Conservation (phyloP, 2,797 vertebrate species). For the Parambassis ranga region DNA sequence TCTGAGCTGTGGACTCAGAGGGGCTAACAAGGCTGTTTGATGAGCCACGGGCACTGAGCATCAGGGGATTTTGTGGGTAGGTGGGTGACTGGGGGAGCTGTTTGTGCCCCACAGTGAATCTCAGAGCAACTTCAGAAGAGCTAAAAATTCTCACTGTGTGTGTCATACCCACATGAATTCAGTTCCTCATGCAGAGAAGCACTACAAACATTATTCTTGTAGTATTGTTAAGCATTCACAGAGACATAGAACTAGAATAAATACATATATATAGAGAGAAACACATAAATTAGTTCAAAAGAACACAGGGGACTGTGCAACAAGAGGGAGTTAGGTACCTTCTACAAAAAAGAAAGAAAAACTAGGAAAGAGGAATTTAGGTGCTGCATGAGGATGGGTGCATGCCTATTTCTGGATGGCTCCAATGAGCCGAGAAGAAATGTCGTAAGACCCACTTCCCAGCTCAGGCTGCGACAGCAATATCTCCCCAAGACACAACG, state of each 20-base stretch:
- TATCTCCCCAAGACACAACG: conserved; percentile 46
- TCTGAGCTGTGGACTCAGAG: conserved; percentile 54
- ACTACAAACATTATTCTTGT: conserved; percentile 3
- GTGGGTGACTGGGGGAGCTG: conserved; percentile 18
- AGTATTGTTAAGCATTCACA: neutral
- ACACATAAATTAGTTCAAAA: conserved; percentile 9
- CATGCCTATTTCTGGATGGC: conserved; percentile 60
- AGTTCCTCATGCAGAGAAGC: conserved; percentile 33
- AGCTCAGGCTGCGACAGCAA: conserved; percentile 44
- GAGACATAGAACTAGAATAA: neutral
- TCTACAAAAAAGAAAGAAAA: neutral
- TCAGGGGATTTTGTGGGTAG: conserved; percentile 41
- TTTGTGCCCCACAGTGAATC: conserved; percentile 47
- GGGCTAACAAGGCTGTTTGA: conserved; percentile 57
- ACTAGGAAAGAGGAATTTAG: conserved; percentile 18
- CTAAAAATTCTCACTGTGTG: conserved; percentile 46
- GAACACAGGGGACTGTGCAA: neutral
- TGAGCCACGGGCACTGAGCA: conserved; percentile 41
- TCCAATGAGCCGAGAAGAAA: conserved; percentile 58
- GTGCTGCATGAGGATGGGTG: conserved; percentile 29
- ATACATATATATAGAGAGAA: neutral
- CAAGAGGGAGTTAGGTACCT: conserved; percentile 8
- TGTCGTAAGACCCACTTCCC: conserved; percentile 58
- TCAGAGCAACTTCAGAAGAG: conserved; percentile 43
- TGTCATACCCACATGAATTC: conserved; percentile 45